Conservation (phyloP, 2,113 vertebrate species). For the Orcinus orca region DNA sequence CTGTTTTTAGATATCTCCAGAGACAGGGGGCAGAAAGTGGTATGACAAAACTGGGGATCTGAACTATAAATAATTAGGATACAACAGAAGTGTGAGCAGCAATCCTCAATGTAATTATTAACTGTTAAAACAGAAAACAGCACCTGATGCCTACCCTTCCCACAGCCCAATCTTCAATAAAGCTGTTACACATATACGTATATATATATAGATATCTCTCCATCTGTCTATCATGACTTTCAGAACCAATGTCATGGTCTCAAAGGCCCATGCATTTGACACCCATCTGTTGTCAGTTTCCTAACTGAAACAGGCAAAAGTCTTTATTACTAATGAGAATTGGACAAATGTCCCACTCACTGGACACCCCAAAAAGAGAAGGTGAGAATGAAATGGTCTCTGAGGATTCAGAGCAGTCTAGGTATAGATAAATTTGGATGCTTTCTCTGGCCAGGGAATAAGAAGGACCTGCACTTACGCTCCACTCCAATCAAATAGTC, state of each 20-base stretch:
- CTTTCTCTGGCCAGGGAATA: background rate
- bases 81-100: conserved; percentile 45
- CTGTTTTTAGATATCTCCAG: conserved; percentile 45
- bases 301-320: background rate
- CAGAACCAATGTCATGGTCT: background rate
- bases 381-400: background rate
- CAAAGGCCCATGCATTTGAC: background rate
- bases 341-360: background rate
- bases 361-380: background rate
- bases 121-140: conserved; percentile 34
- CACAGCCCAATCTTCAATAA: background rate
- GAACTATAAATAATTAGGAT: conserved; percentile 67
- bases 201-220: too few relatives aligned
- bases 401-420: background rate
- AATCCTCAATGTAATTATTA: conserved; percentile 54
- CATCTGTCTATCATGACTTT: background rate
- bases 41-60: background rate
- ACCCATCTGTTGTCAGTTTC: background rate
- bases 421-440: background rate
- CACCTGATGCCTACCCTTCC: conserved; percentile 33
- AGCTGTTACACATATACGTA: background rate
- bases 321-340: background rate
- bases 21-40: background rate
- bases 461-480: background rate
- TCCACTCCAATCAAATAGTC: too few relatives aligned